Conservation (phyloP, 2,797 vertebrate species). For the Monodelphis domestica region DNA sequence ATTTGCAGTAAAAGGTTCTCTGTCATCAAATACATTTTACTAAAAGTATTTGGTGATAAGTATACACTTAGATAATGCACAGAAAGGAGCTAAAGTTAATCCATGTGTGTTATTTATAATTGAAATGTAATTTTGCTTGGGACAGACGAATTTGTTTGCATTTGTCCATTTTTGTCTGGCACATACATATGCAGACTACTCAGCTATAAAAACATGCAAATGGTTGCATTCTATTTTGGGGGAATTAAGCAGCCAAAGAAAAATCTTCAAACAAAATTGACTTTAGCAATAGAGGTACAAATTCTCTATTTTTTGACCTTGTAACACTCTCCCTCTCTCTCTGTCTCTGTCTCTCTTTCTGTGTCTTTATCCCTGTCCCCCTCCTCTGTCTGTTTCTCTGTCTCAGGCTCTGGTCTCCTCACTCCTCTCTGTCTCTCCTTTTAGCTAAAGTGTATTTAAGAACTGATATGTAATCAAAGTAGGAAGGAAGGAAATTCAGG, state of each 20-base stretch:
- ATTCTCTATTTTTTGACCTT: neutral
- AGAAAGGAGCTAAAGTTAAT: constrained; percentile 59
- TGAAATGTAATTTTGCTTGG: constrained; percentile 59
- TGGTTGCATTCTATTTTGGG: constrained; percentile 8
- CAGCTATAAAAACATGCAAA: constrained; percentile 40
- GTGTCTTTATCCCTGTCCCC: no score
- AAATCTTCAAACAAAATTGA: constrained; percentile 49
- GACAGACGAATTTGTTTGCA: constrained; percentile 39
- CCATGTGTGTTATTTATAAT: constrained; percentile 25
- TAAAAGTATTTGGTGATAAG: constrained; percentile 55
- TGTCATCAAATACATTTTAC: constrained; percentile 61
- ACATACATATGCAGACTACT: constrained; percentile 54
- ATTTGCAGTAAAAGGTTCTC: constrained; percentile 36
- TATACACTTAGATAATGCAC: constrained; percentile 40
- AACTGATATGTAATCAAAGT: neutral
- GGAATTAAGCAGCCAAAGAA: neutral
- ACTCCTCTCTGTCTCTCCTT: neutral
- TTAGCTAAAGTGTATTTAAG: neutral
- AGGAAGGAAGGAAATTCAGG: constrained; percentile 18
- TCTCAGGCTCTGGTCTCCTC: no score
- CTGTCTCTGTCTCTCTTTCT: no score
- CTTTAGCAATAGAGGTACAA: constrained; percentile 2
- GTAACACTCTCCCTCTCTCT: neutral
- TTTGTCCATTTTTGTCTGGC: constrained; percentile 57
- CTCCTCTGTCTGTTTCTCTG: no score